Percentiles rank a stretch among this genome's conserved stretches.
phyloP scores from a whole-genome alignment of 1,140 invertebrate species.

The Scaptodrosophila lebanonensis region DNA sequence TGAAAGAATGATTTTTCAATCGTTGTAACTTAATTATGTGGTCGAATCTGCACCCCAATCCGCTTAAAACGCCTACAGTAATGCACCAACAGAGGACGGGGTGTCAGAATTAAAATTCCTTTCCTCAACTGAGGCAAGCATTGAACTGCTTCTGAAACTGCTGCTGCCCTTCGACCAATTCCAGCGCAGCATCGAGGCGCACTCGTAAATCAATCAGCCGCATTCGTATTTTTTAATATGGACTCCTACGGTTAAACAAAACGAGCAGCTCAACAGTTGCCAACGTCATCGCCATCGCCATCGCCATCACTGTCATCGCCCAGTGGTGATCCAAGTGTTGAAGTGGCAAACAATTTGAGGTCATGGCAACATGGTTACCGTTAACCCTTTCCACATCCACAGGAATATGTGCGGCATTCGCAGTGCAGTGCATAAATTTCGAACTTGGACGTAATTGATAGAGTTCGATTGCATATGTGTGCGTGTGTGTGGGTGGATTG shows the following conservation, averaged over 20 bases:
- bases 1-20: too few relatives aligned
- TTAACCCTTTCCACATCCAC: conserved; percentile 4
- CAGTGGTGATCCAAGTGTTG: not conserved
- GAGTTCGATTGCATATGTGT: not conserved
- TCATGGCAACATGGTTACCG: conserved; percentile 9
- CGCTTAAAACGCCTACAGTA: conserved; percentile 1
- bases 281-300: not conserved
- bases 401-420: too few relatives aligned
- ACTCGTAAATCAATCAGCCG: conserved; percentile 63
- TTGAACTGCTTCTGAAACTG: too few relatives aligned
- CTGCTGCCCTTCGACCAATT: not conserved
- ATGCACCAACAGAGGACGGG: too few relatives aligned
- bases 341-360: too few relatives aligned
- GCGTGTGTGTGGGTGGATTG: conserved; percentile 14
- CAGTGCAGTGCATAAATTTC: not conserved
- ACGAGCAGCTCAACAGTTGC: not conserved
- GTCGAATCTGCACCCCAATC: not conserved
- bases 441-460: conserved; percentile 30
- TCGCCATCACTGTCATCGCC: not conserved
- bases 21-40: conserved; percentile 21
- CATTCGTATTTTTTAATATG: conserved; percentile 62
- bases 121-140: too few relatives aligned
- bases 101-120: conserved; percentile 13
- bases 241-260: conserved; percentile 4
- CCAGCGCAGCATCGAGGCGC: conserved; percentile 24